These are phyloP conservation scores for Temnothorax longispinosus DNA, from an alignment of 1,140 invertebrate species.

Conservation along the genomic window DNA sequence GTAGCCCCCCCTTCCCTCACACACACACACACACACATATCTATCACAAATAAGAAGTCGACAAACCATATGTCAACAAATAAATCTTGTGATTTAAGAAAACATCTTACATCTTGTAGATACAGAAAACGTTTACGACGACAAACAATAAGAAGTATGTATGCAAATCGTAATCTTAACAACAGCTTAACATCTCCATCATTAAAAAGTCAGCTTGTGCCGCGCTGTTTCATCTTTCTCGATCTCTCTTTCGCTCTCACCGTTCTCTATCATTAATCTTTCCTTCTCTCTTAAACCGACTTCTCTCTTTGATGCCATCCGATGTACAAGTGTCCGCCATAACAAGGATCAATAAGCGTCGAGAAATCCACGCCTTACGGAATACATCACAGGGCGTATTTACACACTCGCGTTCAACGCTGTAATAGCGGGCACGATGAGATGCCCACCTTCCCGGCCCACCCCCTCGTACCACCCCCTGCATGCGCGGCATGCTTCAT, in stretches of 20 bases:
- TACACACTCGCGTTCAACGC: conserved; percentile 70
- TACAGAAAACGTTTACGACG: background rate
- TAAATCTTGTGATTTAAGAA: background rate
- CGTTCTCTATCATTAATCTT: background rate
- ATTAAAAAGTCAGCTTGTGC: background rate
- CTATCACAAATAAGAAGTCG: background rate
- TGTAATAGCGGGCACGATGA: conserved; percentile 71
- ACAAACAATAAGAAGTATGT: background rate
- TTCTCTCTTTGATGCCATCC: conserved; percentile 64
- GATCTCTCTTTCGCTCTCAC: background rate
- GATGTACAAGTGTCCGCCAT: conserved; percentile 63
- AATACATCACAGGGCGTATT: conserved; percentile 72
- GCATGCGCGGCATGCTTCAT: conserved; percentile 40
- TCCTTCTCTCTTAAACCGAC: background rate
- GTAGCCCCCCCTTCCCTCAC: too few species aligned
- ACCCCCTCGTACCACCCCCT: background rate
- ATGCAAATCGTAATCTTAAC: background rate
- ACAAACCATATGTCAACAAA: background rate
- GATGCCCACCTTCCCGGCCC: conserved; percentile 54
- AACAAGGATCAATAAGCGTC: conserved; percentile 72
- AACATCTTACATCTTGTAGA: background rate
- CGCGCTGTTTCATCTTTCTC: background rate
- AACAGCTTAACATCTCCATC: background rate
- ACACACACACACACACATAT: background rate
- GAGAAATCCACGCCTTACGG: conserved; percentile 73